Evolutionary conservation across 2,113 vertebrate species (phyloP), one percentile per base, ranked within the genome.

Genomic region (Entelurus aequoreus): DNA sequence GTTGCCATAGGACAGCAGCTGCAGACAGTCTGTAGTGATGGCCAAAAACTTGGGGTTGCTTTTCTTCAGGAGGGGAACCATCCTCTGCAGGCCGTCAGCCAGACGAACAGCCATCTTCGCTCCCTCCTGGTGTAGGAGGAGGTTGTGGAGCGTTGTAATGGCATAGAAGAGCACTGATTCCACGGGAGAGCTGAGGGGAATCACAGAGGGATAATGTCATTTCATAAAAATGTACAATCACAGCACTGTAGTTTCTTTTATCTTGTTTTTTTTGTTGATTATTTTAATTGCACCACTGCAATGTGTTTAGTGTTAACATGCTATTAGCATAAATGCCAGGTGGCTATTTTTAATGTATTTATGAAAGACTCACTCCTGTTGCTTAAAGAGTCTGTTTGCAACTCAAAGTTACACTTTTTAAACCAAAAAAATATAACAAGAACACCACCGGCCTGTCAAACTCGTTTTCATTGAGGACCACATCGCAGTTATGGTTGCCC

Each of bases 61-160:
- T 87, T 98, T 98, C 80, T 96, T 98, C 28, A 99, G 92, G 73
- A 99, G 85, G 1, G 96, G 95, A 14, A 99, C 95, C 96, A 99
- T 98, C 81, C 91, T 95, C 89, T 97, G 96, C 68, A 99, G 90
- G 11, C 95, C 96, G 0, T 98, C 96, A 0, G 96, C 95, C 90
- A 99, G 88, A n/a, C 96, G 95, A 63, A 99, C 95, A 0, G 96
- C 96, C 96, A 99, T 99, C 89, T 98, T 99, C 50, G 95, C 94
- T 0, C 96, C 96, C 72, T 99, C 96, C 86, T 99, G 96, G 87
- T 97, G 93, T 8, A 98, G 92, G 63, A 99, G 92, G 86, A 99
- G 89, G 88, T 99, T 99, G 90, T 99, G 96, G 73, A 99, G 92
- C 0, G 96, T 97, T 79, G 95, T 98, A 89, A 98, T 98, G 84